Evolutionary conservation across 2,797 vertebrate species (phyloP), one percentile per base, ranked within the genome.

Genomic region (Hydrocynus forskahlii): DNA sequence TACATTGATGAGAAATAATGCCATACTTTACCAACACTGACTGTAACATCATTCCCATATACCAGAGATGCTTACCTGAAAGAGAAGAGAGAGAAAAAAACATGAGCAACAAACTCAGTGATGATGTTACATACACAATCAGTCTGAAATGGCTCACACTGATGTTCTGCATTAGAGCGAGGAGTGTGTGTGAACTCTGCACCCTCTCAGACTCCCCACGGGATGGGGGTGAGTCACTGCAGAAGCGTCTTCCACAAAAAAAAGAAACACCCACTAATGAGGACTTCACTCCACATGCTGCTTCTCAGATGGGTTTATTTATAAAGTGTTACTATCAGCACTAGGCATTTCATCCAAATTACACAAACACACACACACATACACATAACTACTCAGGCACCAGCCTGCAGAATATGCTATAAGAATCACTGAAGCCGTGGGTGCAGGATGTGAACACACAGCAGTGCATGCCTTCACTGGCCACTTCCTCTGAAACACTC

Each of bases 251-350:
- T 29, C 4, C 8, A 35, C 21, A 54, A 64, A 54, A 7, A 70
- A n/a, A 59, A 0, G 52, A 69, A 55, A 48, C 4, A 48, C 17
- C 10, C 14, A 64, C 45, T 79, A 76, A 82, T 78, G 35, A 77
- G 50, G 48, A 21, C 69, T 25, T 45, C 14, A 17, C 23, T 0
- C 48, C 62, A 14, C 69, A 50, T 45, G 23, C 48, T 40, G 43
- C 57, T 43, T 54, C 67, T 81, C 80, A 72, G 45, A 67, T 64
- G 76, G 74, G 19, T 64, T 69, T 82, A 82, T 80, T 80, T 69
- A 82, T 80, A 77, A 79, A 69, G 81, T 74, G 81, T 77, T 74
- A 85, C 84, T 76, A 76, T 76, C 38, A 50, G 43, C 48, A 48
- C 35, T 38, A 63, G 38, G 52, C 48, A 69, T 59, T 57, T 43